A percentile compares a stretch with the other conserved stretches of the same genome.
Evolutionary conservation across 2,888 invertebrate genomes (phyloP).

Genomic region (Clanis bilineata): DNA sequence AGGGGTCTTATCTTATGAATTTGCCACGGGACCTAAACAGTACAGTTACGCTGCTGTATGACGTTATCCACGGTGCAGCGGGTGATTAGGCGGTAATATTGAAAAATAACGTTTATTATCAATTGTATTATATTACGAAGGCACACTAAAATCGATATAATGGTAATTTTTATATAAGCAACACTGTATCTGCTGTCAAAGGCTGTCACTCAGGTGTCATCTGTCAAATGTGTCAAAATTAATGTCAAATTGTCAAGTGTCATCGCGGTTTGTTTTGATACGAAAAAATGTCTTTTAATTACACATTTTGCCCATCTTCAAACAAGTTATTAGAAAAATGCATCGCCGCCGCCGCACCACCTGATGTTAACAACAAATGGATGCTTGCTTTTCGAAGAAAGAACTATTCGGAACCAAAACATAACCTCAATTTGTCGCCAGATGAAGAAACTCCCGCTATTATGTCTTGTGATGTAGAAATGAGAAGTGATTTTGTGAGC

Average conservation of each 20-base stretch:
- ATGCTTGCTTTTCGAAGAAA: slow-evolving; percentile 37
- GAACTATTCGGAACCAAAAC: slow-evolving; percentile 20
- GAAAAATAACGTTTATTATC: too few relatives aligned
- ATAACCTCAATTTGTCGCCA: slow-evolving; percentile 11
- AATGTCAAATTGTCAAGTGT: background rate
- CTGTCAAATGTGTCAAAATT: background rate
- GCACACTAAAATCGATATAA: too few relatives aligned
- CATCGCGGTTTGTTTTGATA: slow-evolving; percentile 1
- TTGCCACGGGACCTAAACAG: too few relatives aligned
- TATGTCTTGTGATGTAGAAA: slow-evolving; percentile 13
- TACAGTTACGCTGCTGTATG: too few relatives aligned
- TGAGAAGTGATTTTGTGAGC: slow-evolving; percentile 20
- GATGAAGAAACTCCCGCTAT: slow-evolving; percentile 20
- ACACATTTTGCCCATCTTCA: slow-evolving; percentile 48
- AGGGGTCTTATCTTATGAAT: too few relatives aligned
- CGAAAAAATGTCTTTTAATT: slow-evolving; percentile 43
- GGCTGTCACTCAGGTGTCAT: too few relatives aligned
- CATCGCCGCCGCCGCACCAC: slow-evolving; percentile 34
- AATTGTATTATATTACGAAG: too few relatives aligned
- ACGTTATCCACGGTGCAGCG: too few relatives aligned
- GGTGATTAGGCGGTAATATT: too few relatives aligned
- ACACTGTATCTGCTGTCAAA: too few relatives aligned
- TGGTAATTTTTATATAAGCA: too few relatives aligned
- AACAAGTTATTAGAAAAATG: slow-evolving; percentile 37
- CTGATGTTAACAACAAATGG: slow-evolving; percentile 49